Conservation (phyloP, 2,113 vertebrate species). For the Baryphthengus martii region DNA sequence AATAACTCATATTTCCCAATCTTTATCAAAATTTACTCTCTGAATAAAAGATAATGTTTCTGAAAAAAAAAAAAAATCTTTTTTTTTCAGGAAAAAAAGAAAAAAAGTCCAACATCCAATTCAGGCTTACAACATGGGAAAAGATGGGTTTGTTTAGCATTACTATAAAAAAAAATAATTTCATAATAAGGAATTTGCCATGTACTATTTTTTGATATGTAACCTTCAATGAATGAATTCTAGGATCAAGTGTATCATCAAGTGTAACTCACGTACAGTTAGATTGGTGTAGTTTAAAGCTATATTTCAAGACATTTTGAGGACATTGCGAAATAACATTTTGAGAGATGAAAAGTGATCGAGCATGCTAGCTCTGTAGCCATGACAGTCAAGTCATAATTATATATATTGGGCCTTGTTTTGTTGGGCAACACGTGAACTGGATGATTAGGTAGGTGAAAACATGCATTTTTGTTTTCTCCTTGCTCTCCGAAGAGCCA, state of each 20-base stretch:
- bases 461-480: neutral
- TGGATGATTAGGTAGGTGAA: neutral
- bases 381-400: neutral
- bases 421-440: neutral
- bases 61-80: neutral
- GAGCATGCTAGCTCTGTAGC: neutral
- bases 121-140: neutral
- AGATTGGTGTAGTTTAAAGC: neutral
- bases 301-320: neutral
- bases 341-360: neutral
- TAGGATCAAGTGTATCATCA: neutral
- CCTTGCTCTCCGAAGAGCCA: neutral
- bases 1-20: neutral
- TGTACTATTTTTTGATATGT: neutral
- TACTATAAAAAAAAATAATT: neutral
- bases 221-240: neutral
- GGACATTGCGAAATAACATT: neutral
- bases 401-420: neutral
- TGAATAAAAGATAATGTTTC: neutral
- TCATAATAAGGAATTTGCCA: neutral
- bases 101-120: neutral
- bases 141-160: neutral
- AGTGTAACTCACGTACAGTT: neutral
- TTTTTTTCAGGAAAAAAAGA: neutral
- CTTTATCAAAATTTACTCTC: neutral